phyloP scores from a whole-genome alignment of 2,113 vertebrate genomes.

The Crotalus tigris region DNA sequence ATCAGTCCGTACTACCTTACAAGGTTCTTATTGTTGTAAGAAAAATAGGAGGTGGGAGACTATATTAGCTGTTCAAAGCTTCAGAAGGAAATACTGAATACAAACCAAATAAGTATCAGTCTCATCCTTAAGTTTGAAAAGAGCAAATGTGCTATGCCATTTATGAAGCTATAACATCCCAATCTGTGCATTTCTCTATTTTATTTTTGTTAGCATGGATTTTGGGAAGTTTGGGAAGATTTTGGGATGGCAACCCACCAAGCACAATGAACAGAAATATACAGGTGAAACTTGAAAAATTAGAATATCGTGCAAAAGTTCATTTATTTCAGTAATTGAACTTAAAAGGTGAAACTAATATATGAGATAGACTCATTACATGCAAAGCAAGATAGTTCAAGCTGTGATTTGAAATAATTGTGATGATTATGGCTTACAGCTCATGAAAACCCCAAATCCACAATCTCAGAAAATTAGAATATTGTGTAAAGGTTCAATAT shows the following conservation, averaged over 20 bases:
- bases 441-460: too few species aligned
- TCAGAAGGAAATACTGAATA: not conserved
- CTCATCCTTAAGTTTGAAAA: not conserved
- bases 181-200: not conserved
- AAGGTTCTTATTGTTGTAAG: not conserved
- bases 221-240: not conserved
- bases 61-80: not conserved
- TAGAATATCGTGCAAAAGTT: too few species aligned
- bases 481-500: too few species aligned
- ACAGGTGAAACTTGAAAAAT: not conserved
- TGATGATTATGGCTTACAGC: too few species aligned
- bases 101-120: not conserved
- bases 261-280: not conserved
- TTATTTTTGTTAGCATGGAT: not conserved
- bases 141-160: not conserved
- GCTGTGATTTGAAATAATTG: too few species aligned
- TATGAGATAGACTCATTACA: too few species aligned
- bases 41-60: not conserved
- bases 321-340: too few species aligned
- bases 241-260: not conserved
- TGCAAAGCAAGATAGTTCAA: too few species aligned
- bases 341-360: too few species aligned
- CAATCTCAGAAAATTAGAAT: too few species aligned
- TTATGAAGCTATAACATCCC: not conserved
- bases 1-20: not conserved